Evolutionary conservation across 23 tunicate species (phyloP), one percentile per base, ranked within the genome.

Genomic region (Halocynthia roretzi): DNA sequence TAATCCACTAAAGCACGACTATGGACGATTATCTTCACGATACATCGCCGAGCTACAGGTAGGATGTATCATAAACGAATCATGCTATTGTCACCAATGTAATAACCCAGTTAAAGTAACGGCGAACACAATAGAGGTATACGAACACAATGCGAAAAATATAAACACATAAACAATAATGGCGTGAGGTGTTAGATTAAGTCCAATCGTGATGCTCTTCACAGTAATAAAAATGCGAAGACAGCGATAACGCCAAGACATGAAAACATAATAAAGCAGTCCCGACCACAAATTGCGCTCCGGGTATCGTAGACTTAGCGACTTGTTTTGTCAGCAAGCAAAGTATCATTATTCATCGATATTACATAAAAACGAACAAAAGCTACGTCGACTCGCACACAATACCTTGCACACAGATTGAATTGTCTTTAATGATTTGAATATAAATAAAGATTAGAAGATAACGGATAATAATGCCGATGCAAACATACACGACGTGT

Each of bases 161-260:
- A 65, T 65, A 65, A 65, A 65, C 70, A 65, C 31, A 48, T 20
- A 65, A 65, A 65, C 31, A 65, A 65, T 20, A 44, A 65, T 65
- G 9, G 22, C 70, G 70, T 65, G 70, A 65, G 14, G 22, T 48
- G 70, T 20, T 15, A 15, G 31, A 48, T 20, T 40, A 10, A 65
- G 49, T 15, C 31, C 70, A 8, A 5, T 65, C 70, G 31, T 48
- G 70, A 65, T 65, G 6, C 5, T 11, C 49, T 48, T 48, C 10
- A 44, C 22, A 65, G 31, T 65, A 65, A 65, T 65, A 65, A 65
- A 65, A 65, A 48, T 8, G 70, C 70, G 49, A 15, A 65, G 70
- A 65, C 70, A 65, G 70, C 70, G 70, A 65, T 65, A 65, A 65
- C 31, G 70, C 31, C 70, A 5, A 6, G 70, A 6, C 70, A 65